A percentile compares a stretch with the other conserved stretches of the same genome.
Evolutionary conservation across 1,140 invertebrate genomes (phyloP).

Genomic region (Zaprionus kolodkinae): DNA sequence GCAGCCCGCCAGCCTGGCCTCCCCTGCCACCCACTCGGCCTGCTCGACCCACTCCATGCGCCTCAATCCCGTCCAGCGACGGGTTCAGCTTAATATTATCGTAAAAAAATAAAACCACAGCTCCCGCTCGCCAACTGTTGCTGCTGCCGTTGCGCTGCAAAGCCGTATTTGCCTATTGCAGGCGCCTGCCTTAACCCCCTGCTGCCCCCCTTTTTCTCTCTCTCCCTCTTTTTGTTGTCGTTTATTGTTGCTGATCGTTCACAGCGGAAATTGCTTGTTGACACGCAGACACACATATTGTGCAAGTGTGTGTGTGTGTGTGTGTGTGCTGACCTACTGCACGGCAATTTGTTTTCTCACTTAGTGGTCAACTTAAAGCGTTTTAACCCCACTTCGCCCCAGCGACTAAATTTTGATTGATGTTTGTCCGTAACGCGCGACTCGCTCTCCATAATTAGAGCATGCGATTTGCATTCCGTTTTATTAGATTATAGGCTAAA

Average conservation of each 20-base stretch:
- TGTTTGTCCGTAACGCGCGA: slow-evolving; percentile 56
- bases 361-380: slow-evolving; percentile 47
- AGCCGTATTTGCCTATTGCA: slow-evolving; percentile 46
- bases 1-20: slow-evolving; percentile 27
- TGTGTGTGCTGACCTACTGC: slow-evolving; percentile 62
- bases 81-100: slow-evolving; percentile 72
- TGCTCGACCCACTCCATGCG: neutral
- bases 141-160: slow-evolving; percentile 32
- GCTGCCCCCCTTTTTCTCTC: neutral
- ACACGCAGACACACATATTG: slow-evolving; percentile 58
- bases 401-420: slow-evolving; percentile 67
- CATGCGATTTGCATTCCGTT: slow-evolving; percentile 73
- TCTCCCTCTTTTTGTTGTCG: neutral
- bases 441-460: slow-evolving; percentile 58
- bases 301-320: neutral
- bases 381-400: neutral
- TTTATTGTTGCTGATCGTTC: slow-evolving; percentile 49
- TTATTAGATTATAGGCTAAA: slow-evolving; percentile 69
- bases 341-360: slow-evolving; percentile 73
- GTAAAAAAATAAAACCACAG: slow-evolving; percentile 71
- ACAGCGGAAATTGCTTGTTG: slow-evolving; percentile 77
- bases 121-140: slow-evolving; percentile 63
- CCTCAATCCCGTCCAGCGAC: slow-evolving; percentile 15
- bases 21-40: slow-evolving; percentile 14
- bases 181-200: slow-evolving; percentile 3